Base-by-base conservation (phyloP, 2,888 invertebrate species). In the Dioctria rufipes region DNA sequence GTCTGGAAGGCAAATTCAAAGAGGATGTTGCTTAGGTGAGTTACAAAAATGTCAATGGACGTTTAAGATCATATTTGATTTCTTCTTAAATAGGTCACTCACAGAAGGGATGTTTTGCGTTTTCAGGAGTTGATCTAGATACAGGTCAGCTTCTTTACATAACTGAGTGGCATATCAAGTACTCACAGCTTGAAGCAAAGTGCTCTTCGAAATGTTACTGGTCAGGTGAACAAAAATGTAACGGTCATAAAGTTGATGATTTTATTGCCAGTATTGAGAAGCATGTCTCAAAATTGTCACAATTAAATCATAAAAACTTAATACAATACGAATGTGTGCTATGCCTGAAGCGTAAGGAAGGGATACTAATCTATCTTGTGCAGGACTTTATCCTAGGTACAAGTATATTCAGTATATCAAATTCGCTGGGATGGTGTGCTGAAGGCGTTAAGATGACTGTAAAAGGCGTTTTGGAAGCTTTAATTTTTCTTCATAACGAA, bases 401-500 rank as follows among this genome's bases (percentile, higher is more conserved):
- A 3, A 89, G 87, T 80, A 85, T 89, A 0, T 86, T 85, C 39
- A 88, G 86, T 80, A 89, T 89, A 51, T 87, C 88, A 4, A 85
- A 86, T 0, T 85, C 87, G 2, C 82, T 88, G 51, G 89, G 88
- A 58, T 89, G 89, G 88, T 89, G 88, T 83, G 86, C 86, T 83
- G 89, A 88, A 89, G 92, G 85, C 90, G 88, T 87, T 0, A 86
- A 89, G 4, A 87, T 88, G 85, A 88, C 96, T 49, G 93, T 94
- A 0, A 90, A 90, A 69, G 95, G 95, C 46, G 91, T 96, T 43
- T 90, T 97, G 3, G 91, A 92, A 78, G 96, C 94, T 11, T 88
- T 97, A 49, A 92, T 92, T 58, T 96, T 93, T 87, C 90, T 98
- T 80, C 97, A 98, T 87, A 91, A 93, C 84, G 94, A 94, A 83